Percentiles rank a stretch among this genome's conserved stretches.
Evolutionary conservation across 2,113 vertebrate genomes (phyloP).

Genomic region (Sylvietta virens): DNA sequence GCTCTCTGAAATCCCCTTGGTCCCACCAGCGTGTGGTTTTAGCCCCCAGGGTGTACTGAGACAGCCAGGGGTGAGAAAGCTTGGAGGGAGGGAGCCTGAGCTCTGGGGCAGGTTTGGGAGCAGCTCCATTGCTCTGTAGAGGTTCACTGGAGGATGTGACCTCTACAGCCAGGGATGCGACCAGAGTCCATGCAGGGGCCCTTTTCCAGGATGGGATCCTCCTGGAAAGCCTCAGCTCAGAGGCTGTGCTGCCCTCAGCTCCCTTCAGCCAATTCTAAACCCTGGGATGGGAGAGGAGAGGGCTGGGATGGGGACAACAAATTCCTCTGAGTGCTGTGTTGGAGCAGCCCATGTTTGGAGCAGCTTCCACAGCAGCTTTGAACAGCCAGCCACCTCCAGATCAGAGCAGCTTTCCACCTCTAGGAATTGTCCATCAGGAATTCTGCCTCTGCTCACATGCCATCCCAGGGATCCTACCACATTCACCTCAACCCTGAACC

Average conservation of each 20-base stretch:
- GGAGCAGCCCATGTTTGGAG: not conserved
- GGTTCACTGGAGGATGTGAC: not conserved
- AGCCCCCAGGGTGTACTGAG: not conserved
- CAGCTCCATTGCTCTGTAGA: not conserved
- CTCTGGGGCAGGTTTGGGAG: not conserved
- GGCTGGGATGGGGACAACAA: not conserved
- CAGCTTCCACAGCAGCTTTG: not conserved
- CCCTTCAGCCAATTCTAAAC: not conserved
- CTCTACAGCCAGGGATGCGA: not conserved
- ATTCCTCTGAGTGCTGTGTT: accelerated
- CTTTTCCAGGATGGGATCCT: not conserved
- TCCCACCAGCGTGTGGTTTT: not conserved
- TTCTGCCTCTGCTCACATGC: not conserved
- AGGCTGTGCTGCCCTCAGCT: not conserved
- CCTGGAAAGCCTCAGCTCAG: not conserved
- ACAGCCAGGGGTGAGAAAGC: not conserved
- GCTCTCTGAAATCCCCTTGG: not conserved
- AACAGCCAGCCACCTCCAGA: not conserved
- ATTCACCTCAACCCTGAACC: not conserved
- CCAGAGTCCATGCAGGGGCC: not conserved
- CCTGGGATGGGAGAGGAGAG: not conserved
- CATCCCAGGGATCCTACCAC: not conserved
- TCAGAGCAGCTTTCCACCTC: not conserved
- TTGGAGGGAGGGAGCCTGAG: not conserved
- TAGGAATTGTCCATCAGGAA: not conserved